Evolutionary conservation across 2,888 invertebrate species (phyloP).

Genomic region (Drosophila subsilvestris): DNA sequence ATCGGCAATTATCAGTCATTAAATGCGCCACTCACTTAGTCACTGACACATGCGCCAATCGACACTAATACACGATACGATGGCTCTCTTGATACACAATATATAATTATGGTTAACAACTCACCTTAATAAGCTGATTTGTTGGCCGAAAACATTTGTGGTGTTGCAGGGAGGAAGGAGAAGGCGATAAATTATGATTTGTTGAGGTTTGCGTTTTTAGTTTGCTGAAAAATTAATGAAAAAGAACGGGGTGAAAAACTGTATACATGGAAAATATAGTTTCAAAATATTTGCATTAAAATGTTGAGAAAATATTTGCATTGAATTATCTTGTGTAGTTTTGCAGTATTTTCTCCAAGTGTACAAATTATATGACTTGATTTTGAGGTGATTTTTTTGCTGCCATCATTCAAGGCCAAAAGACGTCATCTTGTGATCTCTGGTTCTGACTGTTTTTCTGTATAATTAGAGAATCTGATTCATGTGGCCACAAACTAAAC

Average conservation of each 20-base stretch:
- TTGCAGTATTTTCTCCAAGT: constrained; percentile 27
- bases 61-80: constrained; percentile 19
- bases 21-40: constrained; percentile 32
- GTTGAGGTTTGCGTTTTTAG: constrained; percentile 27
- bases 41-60: constrained; percentile 43
- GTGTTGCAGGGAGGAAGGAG: constrained; percentile 4
- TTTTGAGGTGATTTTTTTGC: constrained; percentile 17
- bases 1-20: constrained; percentile 39
- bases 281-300: neutral
- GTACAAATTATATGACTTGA: constrained; percentile 22
- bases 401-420: constrained; percentile 47
- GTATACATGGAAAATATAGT: constrained; percentile 9
- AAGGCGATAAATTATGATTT: constrained; percentile 39
- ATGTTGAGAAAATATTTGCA: neutral
- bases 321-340: too few species aligned
- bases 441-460: constrained; percentile 13
- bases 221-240: constrained; percentile 48
- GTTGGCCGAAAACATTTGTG: constrained; percentile 61
- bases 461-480: constrained; percentile 57
- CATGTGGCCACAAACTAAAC: constrained; percentile 34
- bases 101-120: constrained; percentile 39
- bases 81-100: constrained; percentile 6
- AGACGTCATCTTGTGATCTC: constrained; percentile 54
- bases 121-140: constrained; percentile 60
- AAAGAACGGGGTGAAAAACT: constrained; percentile 4